A percentile compares a stretch with the other conserved stretches of the same genome.
These are phyloP conservation scores for Cataglyphis hispanica DNA, from an alignment of 1,140 invertebrate genomes.

Conservation along the genomic window DNA sequence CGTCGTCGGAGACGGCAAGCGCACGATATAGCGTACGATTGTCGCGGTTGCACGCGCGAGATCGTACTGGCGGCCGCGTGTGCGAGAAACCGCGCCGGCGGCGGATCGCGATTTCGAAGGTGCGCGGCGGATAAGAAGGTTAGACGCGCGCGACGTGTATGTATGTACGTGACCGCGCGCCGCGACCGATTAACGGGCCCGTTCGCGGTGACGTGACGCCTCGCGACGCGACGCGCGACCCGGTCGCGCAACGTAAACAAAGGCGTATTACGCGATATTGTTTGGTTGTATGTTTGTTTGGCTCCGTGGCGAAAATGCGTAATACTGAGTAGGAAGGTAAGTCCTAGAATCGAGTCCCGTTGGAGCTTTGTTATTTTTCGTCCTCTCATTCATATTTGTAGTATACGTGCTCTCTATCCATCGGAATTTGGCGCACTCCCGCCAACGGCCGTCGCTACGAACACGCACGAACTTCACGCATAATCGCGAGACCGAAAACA, in stretches of 20 bases:
- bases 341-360: too few species aligned
- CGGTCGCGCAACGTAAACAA: conserved; percentile 44
- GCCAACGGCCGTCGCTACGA: neutral
- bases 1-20: conserved; percentile 24
- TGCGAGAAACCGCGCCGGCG: conserved; percentile 30
- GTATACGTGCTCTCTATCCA: neutral
- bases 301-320: too few species aligned
- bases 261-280: conserved; percentile 5
- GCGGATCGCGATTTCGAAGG: conserved; percentile 69
- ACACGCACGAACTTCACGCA: neutral
- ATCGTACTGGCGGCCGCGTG: conserved; percentile 63
- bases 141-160: neutral
- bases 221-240: conserved; percentile 22
- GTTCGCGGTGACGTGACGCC: conserved; percentile 43
- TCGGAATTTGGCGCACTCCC: neutral
- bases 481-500: neutral
- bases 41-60: conserved; percentile 68
- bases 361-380: too few species aligned
- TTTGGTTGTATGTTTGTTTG: too few species aligned
- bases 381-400: too few species aligned
- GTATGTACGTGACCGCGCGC: conserved; percentile 22
- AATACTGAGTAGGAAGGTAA: too few species aligned
- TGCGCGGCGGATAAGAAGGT: conserved; percentile 65
- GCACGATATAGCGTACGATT: conserved; percentile 46
- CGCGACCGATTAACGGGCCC: conserved; percentile 52